Evolutionary conservation across 2,888 invertebrate genomes (phyloP), one percentile per base, ranked within the genome.

Genomic region (Herminia tarsipennalis): DNA sequence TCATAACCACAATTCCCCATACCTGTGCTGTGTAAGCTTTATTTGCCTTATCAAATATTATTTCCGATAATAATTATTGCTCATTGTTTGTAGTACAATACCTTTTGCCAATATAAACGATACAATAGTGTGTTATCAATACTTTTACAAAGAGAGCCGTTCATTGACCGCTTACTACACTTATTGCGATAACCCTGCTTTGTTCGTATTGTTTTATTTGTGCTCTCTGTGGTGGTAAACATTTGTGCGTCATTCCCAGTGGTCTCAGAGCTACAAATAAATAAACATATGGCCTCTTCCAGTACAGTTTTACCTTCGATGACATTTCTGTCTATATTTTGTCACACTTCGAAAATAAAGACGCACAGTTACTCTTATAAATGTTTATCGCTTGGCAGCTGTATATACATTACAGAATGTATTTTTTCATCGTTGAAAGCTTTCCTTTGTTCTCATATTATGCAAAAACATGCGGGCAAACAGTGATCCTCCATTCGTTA

Each of bases 141-240:
- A 57, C 56, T 60, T 71, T 73, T 77, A 78, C 76, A 60, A 66
- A 76, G 65, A 67, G 72, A 74, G 62, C 61, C 62, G 85, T 76
- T 63, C 86, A 70, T 76, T 86, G 86, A 87, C 86, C 84, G 80
- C 74, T 78, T 73, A 80, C 73, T 76, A 80, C 67, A 67, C 58
- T 70, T 66, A 66, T 67, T 57, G 66, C 77, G 86, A 88, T 86
- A 85, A 85, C 84, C 81, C 78, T 62, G 71, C 80, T 73, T 73
- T 72, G 79, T 75, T 72, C 59, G 71, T 59, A 49, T 52, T 78
- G 75, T 75, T 87, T 85, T 90, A 88, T 89, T 88, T 88, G 73
- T 80, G 82, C 75, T 75, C 88, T 81, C 84, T 66, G 78, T 78
- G 86, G 83, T 83, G 88, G 89, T 81, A 86, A 83, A 86, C 87